Percentiles rank a stretch among this genome's conserved stretches.
phyloP scores from a whole-genome alignment of 1,140 invertebrate genomes.

The Megalonaias nervosa region DNA sequence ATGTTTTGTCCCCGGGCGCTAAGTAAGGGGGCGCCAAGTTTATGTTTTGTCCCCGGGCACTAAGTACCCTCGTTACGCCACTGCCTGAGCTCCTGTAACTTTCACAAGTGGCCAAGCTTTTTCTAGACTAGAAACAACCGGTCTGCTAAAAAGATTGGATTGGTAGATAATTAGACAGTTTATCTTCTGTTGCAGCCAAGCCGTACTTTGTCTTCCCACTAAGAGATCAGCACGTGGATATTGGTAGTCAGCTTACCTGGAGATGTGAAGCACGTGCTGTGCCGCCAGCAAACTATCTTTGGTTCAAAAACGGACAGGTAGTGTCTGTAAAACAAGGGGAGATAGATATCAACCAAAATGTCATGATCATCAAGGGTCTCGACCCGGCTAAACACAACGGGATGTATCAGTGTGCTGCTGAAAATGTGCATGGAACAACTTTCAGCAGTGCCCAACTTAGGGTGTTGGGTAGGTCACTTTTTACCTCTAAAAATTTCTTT shows the following conservation, averaged over 20 bases:
- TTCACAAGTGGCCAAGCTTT: too few relatives aligned
- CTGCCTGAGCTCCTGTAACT: too few relatives aligned
- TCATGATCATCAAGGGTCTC: slow-evolving; percentile 16
- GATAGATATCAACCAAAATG: slow-evolving; percentile 27
- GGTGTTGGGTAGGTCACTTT: slow-evolving; percentile 73
- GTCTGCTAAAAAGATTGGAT: too few relatives aligned
- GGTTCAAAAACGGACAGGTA: slow-evolving; percentile 82
- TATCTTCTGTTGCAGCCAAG: slow-evolving; percentile 76
- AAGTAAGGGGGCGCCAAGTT: too few relatives aligned
- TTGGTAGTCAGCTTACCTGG: slow-evolving; percentile 87
- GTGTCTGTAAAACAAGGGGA: slow-evolving; percentile 52
- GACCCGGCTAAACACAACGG: slow-evolving; percentile 77
- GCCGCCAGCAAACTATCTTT: slow-evolving; percentile 91
- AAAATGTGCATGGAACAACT: slow-evolving; percentile 87
- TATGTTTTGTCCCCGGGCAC: too few relatives aligned
- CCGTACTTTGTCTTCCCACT: slow-evolving; percentile 95
- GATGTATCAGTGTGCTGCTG: slow-evolving; percentile 93
- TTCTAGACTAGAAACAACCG: too few relatives aligned
- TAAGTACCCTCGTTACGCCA: too few relatives aligned
- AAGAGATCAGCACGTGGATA: slow-evolving; percentile 90
- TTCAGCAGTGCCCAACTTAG: slow-evolving; percentile 92
- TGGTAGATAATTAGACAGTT: neutral
- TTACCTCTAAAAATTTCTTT: too few relatives aligned
- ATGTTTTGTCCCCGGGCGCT: too few relatives aligned
- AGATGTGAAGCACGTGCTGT: slow-evolving; percentile 98